Evolutionary conservation across 2,888 invertebrate species (phyloP).

Genomic region (Amorpha juglandis): DNA sequence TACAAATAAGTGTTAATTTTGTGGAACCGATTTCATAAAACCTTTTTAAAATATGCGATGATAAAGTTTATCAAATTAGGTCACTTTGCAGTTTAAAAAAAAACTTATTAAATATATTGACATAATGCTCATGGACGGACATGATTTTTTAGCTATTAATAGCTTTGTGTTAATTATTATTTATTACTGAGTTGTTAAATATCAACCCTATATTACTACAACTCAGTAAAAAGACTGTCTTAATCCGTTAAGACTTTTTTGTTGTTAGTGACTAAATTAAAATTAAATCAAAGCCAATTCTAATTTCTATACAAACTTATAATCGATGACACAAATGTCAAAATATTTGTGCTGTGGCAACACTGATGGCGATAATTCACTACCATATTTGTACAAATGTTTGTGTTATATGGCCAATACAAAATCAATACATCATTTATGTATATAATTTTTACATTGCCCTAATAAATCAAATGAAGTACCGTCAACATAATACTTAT

Average conservation of each 20-base stretch:
- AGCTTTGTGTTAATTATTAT: neutral
- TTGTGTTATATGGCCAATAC: no score
- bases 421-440: no score
- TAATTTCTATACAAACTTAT: neutral
- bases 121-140: constrained; percentile 14
- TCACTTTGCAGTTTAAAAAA: constrained; percentile 10
- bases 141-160: neutral
- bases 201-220: neutral
- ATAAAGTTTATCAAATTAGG: neutral
- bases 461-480: neutral
- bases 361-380: neutral
- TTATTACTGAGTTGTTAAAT: neutral
- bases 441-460: no score
- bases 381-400: neutral
- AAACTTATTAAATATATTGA: constrained; percentile 3
- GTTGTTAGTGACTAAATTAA: neutral
- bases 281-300: neutral
- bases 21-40: neutral
- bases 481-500: neutral
- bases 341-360: neutral
- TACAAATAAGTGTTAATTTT: neutral
- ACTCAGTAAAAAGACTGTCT: neutral
- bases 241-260: neutral
- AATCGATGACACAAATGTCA: neutral
- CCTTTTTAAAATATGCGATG: neutral